Evolutionary conservation across 2,113 vertebrate genomes (phyloP).

Genomic region (Larimichthys polyactis): DNA sequence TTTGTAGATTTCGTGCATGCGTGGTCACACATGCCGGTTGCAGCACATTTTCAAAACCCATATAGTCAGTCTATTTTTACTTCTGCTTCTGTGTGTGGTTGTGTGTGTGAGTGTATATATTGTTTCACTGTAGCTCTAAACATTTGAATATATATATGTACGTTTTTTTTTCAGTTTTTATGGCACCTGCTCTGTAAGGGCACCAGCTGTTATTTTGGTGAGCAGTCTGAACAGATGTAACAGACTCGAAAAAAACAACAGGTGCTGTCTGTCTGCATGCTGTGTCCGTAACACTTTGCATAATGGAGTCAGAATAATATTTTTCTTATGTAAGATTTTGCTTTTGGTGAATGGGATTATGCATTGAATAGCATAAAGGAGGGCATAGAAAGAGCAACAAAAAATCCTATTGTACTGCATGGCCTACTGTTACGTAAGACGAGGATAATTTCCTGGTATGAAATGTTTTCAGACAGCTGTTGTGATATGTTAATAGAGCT

Average conservation of each 20-base stretch:
- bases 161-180: background rate
- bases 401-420: background rate
- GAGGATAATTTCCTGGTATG: background rate
- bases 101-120: background rate
- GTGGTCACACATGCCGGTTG: background rate
- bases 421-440: background rate
- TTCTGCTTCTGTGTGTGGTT: background rate
- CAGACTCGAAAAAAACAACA: conserved; percentile 47
- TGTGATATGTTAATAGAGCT: background rate
- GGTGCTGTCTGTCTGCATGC: conserved; percentile 43
- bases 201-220: conserved; percentile 52
- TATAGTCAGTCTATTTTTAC: background rate
- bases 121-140: background rate
- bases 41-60: conserved; percentile 1
- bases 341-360: conserved; percentile 12
- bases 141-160: background rate
- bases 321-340: background rate
- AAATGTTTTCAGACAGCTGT: background rate
- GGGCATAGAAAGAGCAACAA: background rate
- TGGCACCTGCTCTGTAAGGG: conserved; percentile 17
- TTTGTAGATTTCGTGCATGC: background rate
- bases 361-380: background rate
- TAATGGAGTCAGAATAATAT: conserved; percentile 11
- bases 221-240: conserved; percentile 60
- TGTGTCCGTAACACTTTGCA: conserved; percentile 7